These are phyloP conservation scores for Deilephila porcellus DNA, from an alignment of 2,888 invertebrate genomes.

Conservation along the genomic window DNA sequence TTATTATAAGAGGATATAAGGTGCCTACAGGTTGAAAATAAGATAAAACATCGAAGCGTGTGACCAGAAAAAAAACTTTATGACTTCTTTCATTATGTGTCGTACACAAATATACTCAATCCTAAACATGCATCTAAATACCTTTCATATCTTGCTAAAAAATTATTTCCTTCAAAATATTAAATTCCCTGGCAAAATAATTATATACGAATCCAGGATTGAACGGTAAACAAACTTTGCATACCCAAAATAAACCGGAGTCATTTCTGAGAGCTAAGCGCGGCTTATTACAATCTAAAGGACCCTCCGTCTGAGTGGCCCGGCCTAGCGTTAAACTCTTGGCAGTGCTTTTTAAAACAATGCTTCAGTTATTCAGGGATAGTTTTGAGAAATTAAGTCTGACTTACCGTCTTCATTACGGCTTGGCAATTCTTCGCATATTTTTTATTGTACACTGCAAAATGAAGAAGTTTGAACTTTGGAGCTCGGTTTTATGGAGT, in stretches of 20 bases:
- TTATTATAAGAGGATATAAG: not conserved
- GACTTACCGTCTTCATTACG: not conserved
- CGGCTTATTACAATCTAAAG: constrained; percentile 16
- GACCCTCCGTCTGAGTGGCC: constrained; percentile 8
- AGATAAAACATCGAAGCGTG: not conserved
- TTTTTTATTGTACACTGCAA: not conserved
- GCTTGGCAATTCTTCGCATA: not conserved
- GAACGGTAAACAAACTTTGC: constrained; percentile 11
- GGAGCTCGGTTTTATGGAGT: no score
- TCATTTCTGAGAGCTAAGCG: constrained; percentile 15
- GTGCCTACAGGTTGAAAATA: not conserved
- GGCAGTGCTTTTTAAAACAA: constrained; percentile 13
- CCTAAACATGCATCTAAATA: no score
- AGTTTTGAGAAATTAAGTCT: not conserved
- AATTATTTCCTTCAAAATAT: no score
- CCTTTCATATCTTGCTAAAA: no score
- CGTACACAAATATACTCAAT: no score
- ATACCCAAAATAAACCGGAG: constrained; percentile 1
- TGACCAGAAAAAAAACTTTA: not conserved
- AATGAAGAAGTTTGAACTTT: not conserved
- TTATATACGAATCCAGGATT: constrained; percentile 4
- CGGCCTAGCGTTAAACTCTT: constrained; percentile 17
- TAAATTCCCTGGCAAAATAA: constrained; percentile 1
- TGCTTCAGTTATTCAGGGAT: not conserved
- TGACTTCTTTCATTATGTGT: no score